A percentile compares a stretch with the other conserved stretches of the same genome.
These are phyloP conservation scores for Tyrophagus putrescentiae DNA, from an alignment of 1,140 invertebrate genomes.

Conservation along the genomic window DNA sequence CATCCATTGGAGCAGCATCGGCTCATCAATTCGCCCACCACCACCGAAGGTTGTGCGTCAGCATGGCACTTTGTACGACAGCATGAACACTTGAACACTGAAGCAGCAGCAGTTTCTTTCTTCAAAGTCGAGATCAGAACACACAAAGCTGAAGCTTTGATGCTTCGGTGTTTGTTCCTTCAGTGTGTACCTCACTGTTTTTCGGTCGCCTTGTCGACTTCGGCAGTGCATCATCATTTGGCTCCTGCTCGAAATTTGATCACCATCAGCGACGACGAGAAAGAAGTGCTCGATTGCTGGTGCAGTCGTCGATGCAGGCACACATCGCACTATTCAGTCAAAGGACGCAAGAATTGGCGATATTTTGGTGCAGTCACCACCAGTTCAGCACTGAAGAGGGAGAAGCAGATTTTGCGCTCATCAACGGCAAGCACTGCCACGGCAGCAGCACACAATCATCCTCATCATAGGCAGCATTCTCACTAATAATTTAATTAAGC, in stretches of 20 bases:
- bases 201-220: neutral
- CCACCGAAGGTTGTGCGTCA: neutral
- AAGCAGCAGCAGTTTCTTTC: too few species aligned
- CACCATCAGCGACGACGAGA: neutral
- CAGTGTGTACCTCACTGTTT: too few species aligned
- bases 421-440: neutral
- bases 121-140: too few species aligned
- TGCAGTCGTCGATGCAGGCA: too few species aligned
- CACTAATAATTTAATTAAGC: conserved; percentile 17
- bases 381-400: neutral
- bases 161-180: neutral
- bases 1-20: neutral
- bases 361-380: neutral
- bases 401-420: neutral
- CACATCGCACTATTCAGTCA: too few species aligned
- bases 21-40: conserved; percentile 3
- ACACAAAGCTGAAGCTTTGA: conserved; percentile 15
- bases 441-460: too few species aligned
- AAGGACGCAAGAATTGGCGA: too few species aligned
- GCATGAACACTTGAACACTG: too few species aligned
- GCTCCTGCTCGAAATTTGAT: neutral
- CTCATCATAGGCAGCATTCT: neutral
- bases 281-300: too few species aligned
- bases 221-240: neutral
- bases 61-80: neutral